Percentiles rank a stretch among this genome's conserved stretches.
Evolutionary conservation across 2,797 vertebrate species (phyloP).

Genomic region (Acrocephalus scirpaceus): DNA sequence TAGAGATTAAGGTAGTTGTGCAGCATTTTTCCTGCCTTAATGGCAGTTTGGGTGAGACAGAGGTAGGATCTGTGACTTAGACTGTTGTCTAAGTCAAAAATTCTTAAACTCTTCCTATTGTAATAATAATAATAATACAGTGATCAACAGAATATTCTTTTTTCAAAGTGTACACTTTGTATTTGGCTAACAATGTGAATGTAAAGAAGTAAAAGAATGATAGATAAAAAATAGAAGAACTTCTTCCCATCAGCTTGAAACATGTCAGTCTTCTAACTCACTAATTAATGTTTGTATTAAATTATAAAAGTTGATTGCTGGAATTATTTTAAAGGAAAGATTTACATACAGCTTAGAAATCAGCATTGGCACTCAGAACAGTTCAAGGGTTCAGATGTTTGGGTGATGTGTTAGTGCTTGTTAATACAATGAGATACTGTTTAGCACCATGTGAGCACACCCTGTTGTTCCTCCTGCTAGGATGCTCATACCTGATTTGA

Average conservation of each 20-base stretch:
- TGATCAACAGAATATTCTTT: not conserved
- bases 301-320: not conserved
- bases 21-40: not conserved
- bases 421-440: not conserved
- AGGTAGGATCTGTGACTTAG: not conserved
- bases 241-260: not conserved
- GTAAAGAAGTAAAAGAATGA: not conserved
- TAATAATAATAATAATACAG: not conserved
- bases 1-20: not conserved
- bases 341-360: not conserved
- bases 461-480: not conserved
- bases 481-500: not conserved
- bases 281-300: constrained; percentile 37
- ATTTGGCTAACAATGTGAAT: not conserved
- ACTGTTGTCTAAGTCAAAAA: not conserved
- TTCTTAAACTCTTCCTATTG: not conserved
- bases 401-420: not conserved
- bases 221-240: not conserved
- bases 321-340: not conserved
- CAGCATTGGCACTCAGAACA: not conserved
- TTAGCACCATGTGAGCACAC: not conserved
- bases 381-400: not conserved
- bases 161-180: not conserved
- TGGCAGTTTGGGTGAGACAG: not conserved
- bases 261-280: constrained; percentile 30